Evolutionary conservation across 1,140 invertebrate genomes (phyloP).

Genomic region (Solenopsis invicta): DNA sequence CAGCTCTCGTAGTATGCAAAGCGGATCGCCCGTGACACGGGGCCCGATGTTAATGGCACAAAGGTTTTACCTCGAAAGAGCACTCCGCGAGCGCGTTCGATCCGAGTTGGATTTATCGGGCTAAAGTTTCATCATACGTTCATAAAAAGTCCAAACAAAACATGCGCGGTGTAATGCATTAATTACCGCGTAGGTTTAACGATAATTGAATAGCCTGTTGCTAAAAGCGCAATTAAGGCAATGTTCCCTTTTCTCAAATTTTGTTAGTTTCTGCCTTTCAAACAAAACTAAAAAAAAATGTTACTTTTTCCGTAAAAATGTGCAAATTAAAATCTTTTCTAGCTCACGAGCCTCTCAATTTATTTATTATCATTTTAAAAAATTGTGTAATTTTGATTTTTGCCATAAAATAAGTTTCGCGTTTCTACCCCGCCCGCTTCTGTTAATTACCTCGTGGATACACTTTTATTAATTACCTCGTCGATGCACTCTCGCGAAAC

Average conservation of each 20-base stretch:
- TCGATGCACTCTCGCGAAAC: constrained; percentile 23
- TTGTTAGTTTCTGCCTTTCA: background rate
- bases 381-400: constrained; percentile 26
- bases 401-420: constrained; percentile 18
- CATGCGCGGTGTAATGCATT: constrained; percentile 29
- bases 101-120: constrained; percentile 22
- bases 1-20: constrained; percentile 44
- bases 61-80: constrained; percentile 40
- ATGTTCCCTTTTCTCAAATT: background rate
- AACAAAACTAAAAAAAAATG: background rate
- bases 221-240: constrained; percentile 41
- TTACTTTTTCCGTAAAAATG: background rate
- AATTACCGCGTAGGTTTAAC: constrained; percentile 44
- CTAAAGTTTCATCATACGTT: constrained; percentile 13
- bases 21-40: constrained; percentile 12
- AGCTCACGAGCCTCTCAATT: background rate
- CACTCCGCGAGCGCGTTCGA: constrained; percentile 1
- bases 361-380: background rate
- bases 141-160: constrained; percentile 48
- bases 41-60: constrained; percentile 49
- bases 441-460: constrained; percentile 53
- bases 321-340: background rate
- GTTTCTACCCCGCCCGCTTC: constrained; percentile 15
- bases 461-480: constrained; percentile 56
- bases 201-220: constrained; percentile 50